Evolutionary conservation across 1,140 invertebrate species (phyloP).

Genomic region (Radopholus similis): DNA sequence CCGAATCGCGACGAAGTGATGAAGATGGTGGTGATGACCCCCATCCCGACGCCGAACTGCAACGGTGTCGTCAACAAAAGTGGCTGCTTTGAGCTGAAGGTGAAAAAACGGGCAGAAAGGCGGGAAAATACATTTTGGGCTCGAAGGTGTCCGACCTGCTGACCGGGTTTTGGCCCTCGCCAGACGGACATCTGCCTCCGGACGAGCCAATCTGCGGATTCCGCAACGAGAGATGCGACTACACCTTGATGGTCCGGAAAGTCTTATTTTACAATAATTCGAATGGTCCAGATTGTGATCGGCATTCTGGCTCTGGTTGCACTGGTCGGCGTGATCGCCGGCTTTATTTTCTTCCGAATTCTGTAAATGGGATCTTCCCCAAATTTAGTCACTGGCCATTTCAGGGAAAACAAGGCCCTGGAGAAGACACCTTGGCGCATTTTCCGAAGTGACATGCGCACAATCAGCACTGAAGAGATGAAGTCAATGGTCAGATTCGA

Average conservation of each 20-base stretch:
- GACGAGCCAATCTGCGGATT: conserved; percentile 50
- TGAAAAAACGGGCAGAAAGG: no score
- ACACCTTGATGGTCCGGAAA: conserved; percentile 51
- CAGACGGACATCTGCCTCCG: conserved; percentile 45
- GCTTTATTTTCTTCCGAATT: conserved; percentile 42
- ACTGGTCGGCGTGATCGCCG: conserved; percentile 29
- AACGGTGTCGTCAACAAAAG: conserved; percentile 50
- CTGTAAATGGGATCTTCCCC: conserved; percentile 26
- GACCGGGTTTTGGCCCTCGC: conserved; percentile 57
- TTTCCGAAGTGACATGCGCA: conserved; percentile 53
- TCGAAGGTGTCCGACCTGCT: conserved; percentile 51
- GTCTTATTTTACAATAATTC: neutral
- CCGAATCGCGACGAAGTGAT: conserved; percentile 56
- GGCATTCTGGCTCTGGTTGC: conserved; percentile 36
- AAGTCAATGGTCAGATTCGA: conserved; percentile 50
- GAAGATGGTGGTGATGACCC: conserved; percentile 56
- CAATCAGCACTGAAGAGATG: conserved; percentile 54
- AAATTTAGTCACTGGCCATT: conserved; percentile 20
- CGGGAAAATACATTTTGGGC: conserved; percentile 24
- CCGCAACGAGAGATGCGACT: conserved; percentile 56
- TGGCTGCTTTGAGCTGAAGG: conserved; percentile 48
- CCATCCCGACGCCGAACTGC: conserved; percentile 43
- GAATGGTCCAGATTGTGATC: no score
- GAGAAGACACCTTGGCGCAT: conserved; percentile 55
- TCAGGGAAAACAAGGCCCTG: conserved; percentile 50